These are phyloP conservation scores for Nymphicus hollandicus DNA, from an alignment of 2,113 vertebrate species.

Conservation along the genomic window DNA sequence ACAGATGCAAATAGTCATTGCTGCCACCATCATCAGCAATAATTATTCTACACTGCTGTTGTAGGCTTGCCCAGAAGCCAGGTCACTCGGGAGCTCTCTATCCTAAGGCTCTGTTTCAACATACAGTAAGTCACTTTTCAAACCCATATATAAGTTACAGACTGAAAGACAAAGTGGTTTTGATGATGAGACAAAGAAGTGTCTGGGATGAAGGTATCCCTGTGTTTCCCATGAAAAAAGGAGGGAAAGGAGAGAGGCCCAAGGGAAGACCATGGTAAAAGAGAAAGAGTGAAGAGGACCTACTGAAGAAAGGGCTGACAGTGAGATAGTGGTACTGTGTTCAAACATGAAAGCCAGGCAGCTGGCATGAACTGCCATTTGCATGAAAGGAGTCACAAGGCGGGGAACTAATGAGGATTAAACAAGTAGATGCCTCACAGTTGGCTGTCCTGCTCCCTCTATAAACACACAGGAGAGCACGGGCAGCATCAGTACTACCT, in stretches of 20 bases:
- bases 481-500: neutral
- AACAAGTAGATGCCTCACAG: neutral
- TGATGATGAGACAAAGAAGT: neutral
- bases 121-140: neutral
- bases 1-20: neutral
- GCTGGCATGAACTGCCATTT: neutral
- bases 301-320: neutral
- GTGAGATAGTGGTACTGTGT: rapidly evolving
- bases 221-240: neutral
- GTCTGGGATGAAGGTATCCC: neutral
- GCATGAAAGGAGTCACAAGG: neutral
- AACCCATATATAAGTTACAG: neutral
- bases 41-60: neutral
- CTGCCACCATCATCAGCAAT: neutral
- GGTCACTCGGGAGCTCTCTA: rapidly evolving
- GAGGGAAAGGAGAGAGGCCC: neutral
- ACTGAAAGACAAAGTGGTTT: neutral
- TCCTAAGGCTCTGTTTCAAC: neutral
- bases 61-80: neutral
- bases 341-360: neutral
- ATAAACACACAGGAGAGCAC: neutral
- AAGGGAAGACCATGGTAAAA: neutral
- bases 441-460: neutral
- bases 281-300: neutral
- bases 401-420: neutral